Conservation (phyloP, 2,113 vertebrate species). For the Microcebus tavaratra region DNA sequence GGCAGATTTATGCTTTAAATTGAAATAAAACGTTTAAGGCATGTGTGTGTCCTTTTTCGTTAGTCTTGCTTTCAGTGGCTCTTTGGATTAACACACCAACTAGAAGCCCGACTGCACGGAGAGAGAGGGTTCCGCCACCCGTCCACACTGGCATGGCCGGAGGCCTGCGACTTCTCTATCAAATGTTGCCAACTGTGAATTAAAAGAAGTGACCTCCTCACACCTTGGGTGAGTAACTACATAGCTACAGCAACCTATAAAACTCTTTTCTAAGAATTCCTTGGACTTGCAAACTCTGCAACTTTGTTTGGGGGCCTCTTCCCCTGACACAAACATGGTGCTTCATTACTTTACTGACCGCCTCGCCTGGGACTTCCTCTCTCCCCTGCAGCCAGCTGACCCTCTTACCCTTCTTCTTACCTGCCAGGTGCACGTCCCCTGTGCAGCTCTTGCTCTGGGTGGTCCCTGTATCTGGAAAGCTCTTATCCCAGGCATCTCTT, state of each 20-base stretch:
- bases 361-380: background rate
- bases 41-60: background rate
- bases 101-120: rapidly evolving
- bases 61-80: background rate
- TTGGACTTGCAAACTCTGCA: background rate
- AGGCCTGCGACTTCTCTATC: background rate
- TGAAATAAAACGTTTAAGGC: background rate
- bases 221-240: background rate
- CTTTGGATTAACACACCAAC: background rate
- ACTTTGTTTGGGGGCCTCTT: background rate
- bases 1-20: background rate
- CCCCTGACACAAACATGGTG: background rate
- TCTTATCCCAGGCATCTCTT: background rate
- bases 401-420: background rate
- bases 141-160: background rate
- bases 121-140: background rate
- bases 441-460: background rate
- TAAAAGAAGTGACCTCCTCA: background rate
- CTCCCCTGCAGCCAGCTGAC: background rate
- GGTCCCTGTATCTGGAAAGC: background rate
- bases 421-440: background rate
- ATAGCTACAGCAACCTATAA: background rate
- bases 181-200: background rate
- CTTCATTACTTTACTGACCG: background rate
- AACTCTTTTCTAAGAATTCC: background rate